Base-by-base conservation (phyloP, 2,797 vertebrate genomes). In the Premnoplex brunnescens region DNA sequence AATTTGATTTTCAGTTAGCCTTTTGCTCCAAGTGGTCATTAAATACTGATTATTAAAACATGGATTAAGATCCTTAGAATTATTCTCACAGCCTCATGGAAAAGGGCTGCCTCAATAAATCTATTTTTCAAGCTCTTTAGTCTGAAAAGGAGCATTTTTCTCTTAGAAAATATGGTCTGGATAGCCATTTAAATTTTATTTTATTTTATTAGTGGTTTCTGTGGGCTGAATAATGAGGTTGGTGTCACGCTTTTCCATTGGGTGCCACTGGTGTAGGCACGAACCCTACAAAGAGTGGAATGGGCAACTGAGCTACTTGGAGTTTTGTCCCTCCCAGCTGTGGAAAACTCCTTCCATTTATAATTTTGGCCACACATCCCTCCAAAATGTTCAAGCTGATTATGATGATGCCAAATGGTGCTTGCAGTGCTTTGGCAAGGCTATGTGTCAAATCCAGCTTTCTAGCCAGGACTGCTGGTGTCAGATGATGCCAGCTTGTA, bases 21-120 rank as follows among this genome's bases (percentile, higher is more conserved):
- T 93, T 82, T 91, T 88, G 30, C 44, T 91, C 34, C 43, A 37
- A 85, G 52, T 71, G 17, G 43, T 80, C 54, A 83, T 59, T 60
- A 92, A 85, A 60, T 67, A 27, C 19, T 46, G 41, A 72, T 86
- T 69, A 63, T 73, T 88, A 41, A 87, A 67, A 67, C 24, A 24
- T 39, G 30, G 73, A 39, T 58, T 88, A 69, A 59, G 43, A 48
- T 51, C 2, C n/a, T 63, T 78, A 22, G 21, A 51, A 69, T 91
- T 69, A 55, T 58, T 13, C 44, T 64, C 2, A 9, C 22, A 58
- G 4, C 22, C 24, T 84, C 18, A 26, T 43, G 36, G 58, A 62
- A 58, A 72, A 75, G 39, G 28, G 52, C 10, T 5, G 3, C 28
- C 34, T 72, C 46, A 21, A 69, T 62, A 62, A 87, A 93, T 51